A percentile compares a stretch with the other conserved stretches of the same genome.
phyloP scores from a whole-genome alignment of 2,113 vertebrate genomes.

The Larimichthys polyactis region DNA sequence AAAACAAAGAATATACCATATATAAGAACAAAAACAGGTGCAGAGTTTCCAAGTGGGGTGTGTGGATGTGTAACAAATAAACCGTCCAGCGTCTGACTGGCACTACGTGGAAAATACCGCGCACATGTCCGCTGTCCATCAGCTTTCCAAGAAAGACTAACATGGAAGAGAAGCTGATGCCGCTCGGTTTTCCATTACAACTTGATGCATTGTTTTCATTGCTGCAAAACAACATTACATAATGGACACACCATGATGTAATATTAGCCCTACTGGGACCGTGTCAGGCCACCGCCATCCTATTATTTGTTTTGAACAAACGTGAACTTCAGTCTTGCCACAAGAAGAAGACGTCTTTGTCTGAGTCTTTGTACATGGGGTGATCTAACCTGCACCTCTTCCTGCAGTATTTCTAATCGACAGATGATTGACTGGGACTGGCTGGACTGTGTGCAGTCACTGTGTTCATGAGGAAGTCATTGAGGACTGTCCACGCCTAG shows the following conservation, averaged over 20 bases:
- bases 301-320: no score
- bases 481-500: no score
- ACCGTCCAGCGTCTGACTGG: not conserved
- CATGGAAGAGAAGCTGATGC: not conserved
- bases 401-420: no score
- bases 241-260: not conserved
- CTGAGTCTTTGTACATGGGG: no score
- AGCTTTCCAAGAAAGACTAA: slow-evolving; percentile 38
- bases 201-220: not conserved
- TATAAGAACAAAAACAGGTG: not conserved
- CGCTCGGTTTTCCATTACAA: not conserved
- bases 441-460: no score
- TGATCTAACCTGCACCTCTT: no score
- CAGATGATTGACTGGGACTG: no score
- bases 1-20: not conserved
- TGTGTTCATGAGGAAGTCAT: no score
- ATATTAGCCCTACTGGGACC: not conserved
- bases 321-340: no score
- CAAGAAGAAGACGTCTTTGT: no score
- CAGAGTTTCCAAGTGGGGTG: not conserved
- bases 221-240: slow-evolving; percentile 27
- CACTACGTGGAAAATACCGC: slow-evolving; percentile 2
- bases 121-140: slow-evolving; percentile 1
- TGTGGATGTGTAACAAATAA: not conserved
- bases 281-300: no score